phyloP scores from a whole-genome alignment of 1,140 invertebrate species.

The Neodiprion fabricii region DNA sequence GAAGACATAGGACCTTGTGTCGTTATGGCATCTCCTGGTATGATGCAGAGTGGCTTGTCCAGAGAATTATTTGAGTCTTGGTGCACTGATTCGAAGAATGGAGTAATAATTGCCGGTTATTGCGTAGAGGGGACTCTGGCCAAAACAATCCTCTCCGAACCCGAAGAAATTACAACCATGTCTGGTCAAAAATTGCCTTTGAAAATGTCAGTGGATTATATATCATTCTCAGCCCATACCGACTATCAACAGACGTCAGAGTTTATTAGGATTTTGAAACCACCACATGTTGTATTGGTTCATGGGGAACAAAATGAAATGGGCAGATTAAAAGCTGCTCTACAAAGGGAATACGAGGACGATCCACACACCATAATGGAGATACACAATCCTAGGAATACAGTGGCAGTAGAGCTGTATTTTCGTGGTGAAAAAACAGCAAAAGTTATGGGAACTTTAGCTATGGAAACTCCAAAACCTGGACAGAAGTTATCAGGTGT shows the following conservation, averaged over 20 bases:
- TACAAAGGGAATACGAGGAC: slow-evolving; percentile 94
- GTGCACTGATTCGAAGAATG: slow-evolving; percentile 98
- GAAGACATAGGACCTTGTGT: slow-evolving; percentile 99
- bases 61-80: slow-evolving; percentile 98
- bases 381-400: slow-evolving; percentile 96
- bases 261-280: slow-evolving; percentile 93
- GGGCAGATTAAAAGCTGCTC: slow-evolving; percentile 91
- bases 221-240: slow-evolving; percentile 99
- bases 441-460: slow-evolving; percentile 94
- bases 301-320: slow-evolving; percentile 99
- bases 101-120: slow-evolving; percentile 98
- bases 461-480: slow-evolving; percentile 80
- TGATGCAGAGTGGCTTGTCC: slow-evolving; percentile 99
- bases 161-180: slow-evolving; percentile 96
- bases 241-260: slow-evolving; percentile 99
- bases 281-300: slow-evolving; percentile 95
- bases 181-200: slow-evolving; percentile 94
- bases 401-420: slow-evolving; percentile 89
- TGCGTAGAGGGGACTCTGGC: slow-evolving; percentile 99
- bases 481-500: slow-evolving; percentile 88
- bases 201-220: slow-evolving; percentile 99
- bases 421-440: slow-evolving; percentile 98
- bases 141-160: slow-evolving; percentile 96
- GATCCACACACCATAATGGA: slow-evolving; percentile 86
- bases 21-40: slow-evolving; percentile 98